Conservation (phyloP, 2,113 vertebrate genomes). For the Trachemys scripta region DNA sequence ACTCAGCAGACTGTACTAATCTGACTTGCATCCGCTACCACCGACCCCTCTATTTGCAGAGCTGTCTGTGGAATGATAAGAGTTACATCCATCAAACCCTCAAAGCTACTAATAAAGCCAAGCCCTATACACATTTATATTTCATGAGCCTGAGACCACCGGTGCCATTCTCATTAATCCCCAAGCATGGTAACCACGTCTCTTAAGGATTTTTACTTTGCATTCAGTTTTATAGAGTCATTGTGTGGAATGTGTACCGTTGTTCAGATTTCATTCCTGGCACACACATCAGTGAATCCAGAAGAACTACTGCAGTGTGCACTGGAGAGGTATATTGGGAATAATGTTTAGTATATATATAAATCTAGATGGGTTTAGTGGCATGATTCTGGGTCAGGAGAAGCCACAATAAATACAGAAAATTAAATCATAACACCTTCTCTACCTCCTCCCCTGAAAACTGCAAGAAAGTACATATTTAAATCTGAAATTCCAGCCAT, state of each 20-base stretch:
- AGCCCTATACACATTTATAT: neutral
- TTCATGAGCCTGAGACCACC: neutral
- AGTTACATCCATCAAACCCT: neutral
- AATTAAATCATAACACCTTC: neutral
- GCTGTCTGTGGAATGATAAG: neutral
- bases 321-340: neutral
- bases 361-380: neutral
- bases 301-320: neutral
- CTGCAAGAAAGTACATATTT: neutral
- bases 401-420: neutral
- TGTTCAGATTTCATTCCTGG: neutral
- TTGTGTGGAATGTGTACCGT: neutral
- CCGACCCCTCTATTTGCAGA: neutral
- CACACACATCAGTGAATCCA: accelerated
- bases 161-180: neutral
- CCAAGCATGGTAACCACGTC: neutral
- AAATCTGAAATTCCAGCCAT: neutral
- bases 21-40: constrained; percentile 4
- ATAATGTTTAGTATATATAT: neutral
- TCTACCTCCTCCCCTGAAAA: neutral
- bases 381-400: neutral
- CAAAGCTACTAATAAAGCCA: neutral
- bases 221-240: neutral
- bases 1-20: constrained; percentile 15
- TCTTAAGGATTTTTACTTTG: neutral